These are phyloP conservation scores for Petromus typicus DNA, from an alignment of 2,113 vertebrate genomes.

Conservation along the genomic window DNA sequence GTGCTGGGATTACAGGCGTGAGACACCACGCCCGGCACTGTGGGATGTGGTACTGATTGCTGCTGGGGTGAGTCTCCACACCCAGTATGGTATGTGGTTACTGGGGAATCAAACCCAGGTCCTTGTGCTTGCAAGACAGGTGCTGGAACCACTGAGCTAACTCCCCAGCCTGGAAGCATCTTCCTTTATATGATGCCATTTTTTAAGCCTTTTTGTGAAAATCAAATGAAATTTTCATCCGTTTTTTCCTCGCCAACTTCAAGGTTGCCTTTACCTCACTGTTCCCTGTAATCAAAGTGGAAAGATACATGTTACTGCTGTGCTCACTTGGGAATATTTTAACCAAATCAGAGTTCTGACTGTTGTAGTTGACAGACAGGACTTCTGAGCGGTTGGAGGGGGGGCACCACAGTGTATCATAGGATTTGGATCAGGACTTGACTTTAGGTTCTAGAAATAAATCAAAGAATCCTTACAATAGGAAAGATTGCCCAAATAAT, in stretches of 20 bases:
- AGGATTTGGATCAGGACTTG: neutral
- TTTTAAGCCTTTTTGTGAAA: slow-evolving; percentile 56
- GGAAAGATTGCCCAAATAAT: neutral
- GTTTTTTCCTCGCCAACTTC: neutral
- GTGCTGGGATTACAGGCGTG: too few species aligned
- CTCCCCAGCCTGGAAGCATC: neutral
- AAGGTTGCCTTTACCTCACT: neutral
- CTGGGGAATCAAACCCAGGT: too few species aligned
- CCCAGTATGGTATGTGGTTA: too few species aligned
- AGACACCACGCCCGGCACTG: too few species aligned
- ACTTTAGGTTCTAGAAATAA: neutral
- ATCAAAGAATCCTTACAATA: neutral
- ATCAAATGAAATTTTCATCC: slow-evolving; percentile 27
- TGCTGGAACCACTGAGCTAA: too few species aligned
- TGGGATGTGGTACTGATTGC: too few species aligned
- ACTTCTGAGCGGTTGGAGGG: neutral
- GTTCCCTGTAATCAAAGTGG: neutral
- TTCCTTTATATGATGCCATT: slow-evolving; percentile 5
- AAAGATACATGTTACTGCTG: neutral
- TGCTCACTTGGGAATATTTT: neutral
- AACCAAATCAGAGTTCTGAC: neutral
- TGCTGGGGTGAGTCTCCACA: too few species aligned
- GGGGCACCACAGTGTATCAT: neutral
- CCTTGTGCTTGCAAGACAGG: too few species aligned
- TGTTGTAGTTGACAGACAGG: neutral